Evolutionary conservation across 2,797 vertebrate genomes (phyloP), one percentile per base, ranked within the genome.

Genomic region (Silurus lanzhouensis): DNA sequence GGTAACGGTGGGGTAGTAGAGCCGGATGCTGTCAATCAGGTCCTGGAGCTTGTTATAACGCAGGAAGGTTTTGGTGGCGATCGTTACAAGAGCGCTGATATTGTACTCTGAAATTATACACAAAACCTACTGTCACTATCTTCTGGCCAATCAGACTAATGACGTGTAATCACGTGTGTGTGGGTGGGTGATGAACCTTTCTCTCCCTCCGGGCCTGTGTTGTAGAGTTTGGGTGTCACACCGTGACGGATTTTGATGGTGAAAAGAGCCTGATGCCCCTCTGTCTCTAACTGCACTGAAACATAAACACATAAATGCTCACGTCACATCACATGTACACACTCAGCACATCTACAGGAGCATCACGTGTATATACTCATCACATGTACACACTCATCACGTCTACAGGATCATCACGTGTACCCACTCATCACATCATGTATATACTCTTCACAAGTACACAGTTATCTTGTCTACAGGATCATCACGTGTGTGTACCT

Each of bases 41-140:
- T 93, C 89, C 52, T 96, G 95, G 22, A 99, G 95, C 89, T 97
- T 97, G 82, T 97, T 95, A 12, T 99, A 99, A 13, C 97, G 97
- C 85, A 99, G 93, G 89, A 99, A 98, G 0, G 97, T 98, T 93
- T 98, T 99, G 6, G 97, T 98, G 31, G 97, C 97, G 25, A 98
- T 94, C n/a, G 97, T 98, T 81, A 99, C 97, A 3, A 98, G 93
- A 13, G 96, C 91, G 0, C 95, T 96, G 92, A 98, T 90, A 87
- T 98, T 96, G 93, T 98, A 97, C 72, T 95, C 96, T 94, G 89
- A 88, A 91, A 86, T 87, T 4, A 27, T 27, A 76, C 0, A 76
- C 52, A 58, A 27, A 85, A 58, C 22, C 48, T 38, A 5, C 31
- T 5, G 8, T 64, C 60, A 48, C 15, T 22, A 25, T 48, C 57